phyloP scores from a whole-genome alignment of 2,113 vertebrate genomes.

The Myotis davidii region DNA sequence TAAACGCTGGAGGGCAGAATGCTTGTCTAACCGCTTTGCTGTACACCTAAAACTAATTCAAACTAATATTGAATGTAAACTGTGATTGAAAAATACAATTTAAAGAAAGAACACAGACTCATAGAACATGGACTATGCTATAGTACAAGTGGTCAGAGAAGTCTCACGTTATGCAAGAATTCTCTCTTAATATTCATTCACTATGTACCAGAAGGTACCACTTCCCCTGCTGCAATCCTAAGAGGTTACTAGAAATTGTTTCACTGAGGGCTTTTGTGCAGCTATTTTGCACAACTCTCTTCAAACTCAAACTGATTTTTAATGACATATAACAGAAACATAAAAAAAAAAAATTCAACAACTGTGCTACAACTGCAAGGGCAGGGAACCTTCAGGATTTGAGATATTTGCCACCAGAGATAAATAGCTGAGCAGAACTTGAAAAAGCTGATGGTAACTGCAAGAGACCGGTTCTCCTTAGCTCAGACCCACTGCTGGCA shows the following conservation, averaged over 20 bases:
- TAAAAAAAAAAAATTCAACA: not conserved
- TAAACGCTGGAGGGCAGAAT: not conserved
- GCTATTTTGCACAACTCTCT: not conserved
- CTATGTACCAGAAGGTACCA: not conserved
- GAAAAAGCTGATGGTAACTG: not conserved
- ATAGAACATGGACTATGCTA: not conserved
- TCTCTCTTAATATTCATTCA: not conserved
- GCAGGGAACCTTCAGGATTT: not conserved
- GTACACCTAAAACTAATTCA: not conserved
- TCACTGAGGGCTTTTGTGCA: not conserved
- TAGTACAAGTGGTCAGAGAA: not conserved
- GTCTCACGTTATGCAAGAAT: not conserved
- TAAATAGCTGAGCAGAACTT: conserved; percentile 4
- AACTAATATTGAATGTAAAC: not conserved
- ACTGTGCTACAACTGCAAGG: not conserved
- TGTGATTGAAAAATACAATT: not conserved
- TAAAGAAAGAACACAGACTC: not conserved
- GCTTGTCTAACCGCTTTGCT: not conserved
- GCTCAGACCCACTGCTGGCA: not conserved
- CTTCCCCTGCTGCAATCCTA: not conserved
- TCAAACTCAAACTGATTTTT: conserved; percentile 38
- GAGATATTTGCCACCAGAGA: not conserved
- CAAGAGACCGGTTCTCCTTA: not conserved
- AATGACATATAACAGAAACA: conserved; percentile 1
- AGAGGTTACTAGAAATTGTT: not conserved